phyloP scores from a whole-genome alignment of 2,797 vertebrate genomes.

The Atherinosoma microstoma region DNA sequence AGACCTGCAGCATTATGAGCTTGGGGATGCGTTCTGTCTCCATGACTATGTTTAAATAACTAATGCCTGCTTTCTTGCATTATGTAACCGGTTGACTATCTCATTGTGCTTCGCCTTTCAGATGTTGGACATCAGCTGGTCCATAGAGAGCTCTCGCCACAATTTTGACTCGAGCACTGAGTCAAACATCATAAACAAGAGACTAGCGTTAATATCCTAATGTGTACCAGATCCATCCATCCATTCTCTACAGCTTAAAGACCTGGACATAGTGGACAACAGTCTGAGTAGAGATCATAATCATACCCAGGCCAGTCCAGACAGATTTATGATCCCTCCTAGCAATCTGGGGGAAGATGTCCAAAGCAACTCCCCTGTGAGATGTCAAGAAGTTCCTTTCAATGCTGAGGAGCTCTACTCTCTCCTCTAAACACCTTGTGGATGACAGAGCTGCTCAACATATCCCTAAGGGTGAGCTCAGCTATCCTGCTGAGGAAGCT shows the following conservation, averaged over 20 bases:
- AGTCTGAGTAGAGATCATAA: background rate
- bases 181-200: background rate
- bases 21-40: background rate
- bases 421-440: too few species aligned
- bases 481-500: too few species aligned
- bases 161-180: background rate
- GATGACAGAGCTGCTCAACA: too few species aligned
- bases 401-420: too few species aligned
- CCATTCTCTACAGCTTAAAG: background rate
- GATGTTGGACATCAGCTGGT: background rate
- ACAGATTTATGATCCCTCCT: background rate
- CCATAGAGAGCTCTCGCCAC: background rate
- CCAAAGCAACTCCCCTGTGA: too few species aligned
- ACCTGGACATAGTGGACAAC: background rate
- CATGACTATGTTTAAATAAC: conserved; percentile 2
- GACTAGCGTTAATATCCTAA: background rate
- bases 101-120: conserved; percentile 1
- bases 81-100: conserved; percentile 3
- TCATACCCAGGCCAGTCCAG: background rate
- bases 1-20: background rate
- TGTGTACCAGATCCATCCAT: background rate
- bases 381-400: too few species aligned
- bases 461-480: background rate
- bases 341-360: background rate
- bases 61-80: conserved; percentile 11